These are phyloP conservation scores for Nematopogon swammerdamellus DNA, from an alignment of 2,888 invertebrate genomes.

Conservation along the genomic window DNA sequence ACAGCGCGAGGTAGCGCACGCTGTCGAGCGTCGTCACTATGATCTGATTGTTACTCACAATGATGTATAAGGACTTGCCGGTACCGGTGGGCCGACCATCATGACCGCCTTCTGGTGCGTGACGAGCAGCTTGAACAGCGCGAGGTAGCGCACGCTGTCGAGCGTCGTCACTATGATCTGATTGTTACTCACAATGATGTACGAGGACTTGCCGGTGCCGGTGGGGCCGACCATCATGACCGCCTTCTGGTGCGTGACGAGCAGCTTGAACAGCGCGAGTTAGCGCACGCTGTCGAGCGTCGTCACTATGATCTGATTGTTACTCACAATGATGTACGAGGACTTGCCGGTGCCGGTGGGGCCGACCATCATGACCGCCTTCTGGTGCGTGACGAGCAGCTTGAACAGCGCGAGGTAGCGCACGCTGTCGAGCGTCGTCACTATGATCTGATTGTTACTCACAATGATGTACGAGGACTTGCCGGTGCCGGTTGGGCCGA, in stretches of 20 bases:
- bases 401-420: slow-evolving; percentile 78
- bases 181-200: slow-evolving; percentile 74
- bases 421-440: slow-evolving; percentile 88
- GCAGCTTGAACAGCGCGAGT: slow-evolving; percentile 71
- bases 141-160: too few relatives aligned
- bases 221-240: slow-evolving; percentile 90
- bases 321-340: slow-evolving; percentile 71
- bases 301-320: slow-evolving; percentile 90
- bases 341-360: slow-evolving; percentile 97
- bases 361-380: slow-evolving; percentile 83
- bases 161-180: too few relatives aligned
- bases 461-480: slow-evolving; percentile 87
- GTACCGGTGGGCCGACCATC: slow-evolving; percentile 94
- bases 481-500: slow-evolving; percentile 93
- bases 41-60: too few relatives aligned
- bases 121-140: too few relatives aligned
- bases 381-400: slow-evolving; percentile 75
- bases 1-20: too few relatives aligned
- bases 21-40: too few relatives aligned
- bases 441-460: slow-evolving; percentile 82
- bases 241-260: slow-evolving; percentile 79
- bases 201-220: slow-evolving; percentile 92
- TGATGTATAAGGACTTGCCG: slow-evolving; percentile 88
- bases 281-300: slow-evolving; percentile 89
- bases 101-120: too few relatives aligned